Percentiles rank a stretch among this genome's conserved stretches.
Evolutionary conservation across 1,140 invertebrate genomes (phyloP).

Genomic region (Aporrectodea caliginosa): DNA sequence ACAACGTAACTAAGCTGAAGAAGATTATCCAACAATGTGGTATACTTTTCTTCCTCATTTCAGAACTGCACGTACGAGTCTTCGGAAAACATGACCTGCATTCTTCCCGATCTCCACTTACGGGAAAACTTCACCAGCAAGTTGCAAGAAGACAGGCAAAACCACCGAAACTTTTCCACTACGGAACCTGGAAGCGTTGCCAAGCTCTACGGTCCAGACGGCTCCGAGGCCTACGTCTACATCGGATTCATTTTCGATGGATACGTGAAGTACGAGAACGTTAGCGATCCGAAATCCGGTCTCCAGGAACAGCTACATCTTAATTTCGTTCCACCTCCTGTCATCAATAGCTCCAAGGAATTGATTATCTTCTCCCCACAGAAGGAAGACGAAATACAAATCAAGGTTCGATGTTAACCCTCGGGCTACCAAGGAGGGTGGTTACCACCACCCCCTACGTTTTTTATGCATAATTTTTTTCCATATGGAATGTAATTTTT

Average conservation of each 20-base stretch:
- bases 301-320: neutral
- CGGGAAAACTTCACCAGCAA: neutral
- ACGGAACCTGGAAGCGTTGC: neutral
- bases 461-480: too few relatives aligned
- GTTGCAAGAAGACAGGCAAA: neutral
- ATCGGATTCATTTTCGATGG: neutral
- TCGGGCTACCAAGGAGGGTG: too few relatives aligned
- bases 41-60: too few relatives aligned
- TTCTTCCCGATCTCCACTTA: neutral
- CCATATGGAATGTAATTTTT: too few relatives aligned
- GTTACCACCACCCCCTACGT: too few relatives aligned
- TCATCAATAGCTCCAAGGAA: neutral
- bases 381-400: too few relatives aligned
- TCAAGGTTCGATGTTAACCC: too few relatives aligned
- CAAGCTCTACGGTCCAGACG: neutral
- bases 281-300: neutral
- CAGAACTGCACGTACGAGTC: too few relatives aligned
- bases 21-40: too few relatives aligned
- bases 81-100: neutral
- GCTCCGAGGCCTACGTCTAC: neutral
- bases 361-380: neutral
- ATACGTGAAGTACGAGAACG: neutral
- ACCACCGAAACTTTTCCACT: neutral
- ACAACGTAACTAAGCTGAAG: too few relatives aligned
- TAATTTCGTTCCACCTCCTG: neutral